phyloP scores from a whole-genome alignment of 2,888 invertebrate genomes.

The Laothoe populi region DNA sequence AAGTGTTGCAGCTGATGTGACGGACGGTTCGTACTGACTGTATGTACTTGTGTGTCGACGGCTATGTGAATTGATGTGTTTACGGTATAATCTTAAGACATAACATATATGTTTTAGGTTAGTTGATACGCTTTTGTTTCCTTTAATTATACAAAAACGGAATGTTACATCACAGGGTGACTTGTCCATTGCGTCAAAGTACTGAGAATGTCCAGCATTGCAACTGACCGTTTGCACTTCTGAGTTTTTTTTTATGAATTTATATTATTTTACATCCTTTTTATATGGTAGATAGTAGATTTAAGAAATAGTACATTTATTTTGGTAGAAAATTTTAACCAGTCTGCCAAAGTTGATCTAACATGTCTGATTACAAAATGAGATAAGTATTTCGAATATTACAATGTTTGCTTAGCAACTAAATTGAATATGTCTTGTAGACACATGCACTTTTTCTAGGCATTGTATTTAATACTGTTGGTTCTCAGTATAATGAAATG shows the following conservation, averaged over 20 bases:
- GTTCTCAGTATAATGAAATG: conserved; percentile 21
- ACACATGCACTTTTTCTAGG: not conserved
- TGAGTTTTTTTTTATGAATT: not conserved
- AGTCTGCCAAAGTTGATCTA: conserved; percentile 23
- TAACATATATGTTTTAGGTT: conserved; percentile 57
- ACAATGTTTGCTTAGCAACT: conserved; percentile 6
- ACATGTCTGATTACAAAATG: conserved; percentile 1
- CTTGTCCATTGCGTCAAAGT: conserved; percentile 34
- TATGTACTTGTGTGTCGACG: conserved; percentile 15
- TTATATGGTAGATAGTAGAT: conserved; percentile 7
- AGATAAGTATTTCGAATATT: not conserved
- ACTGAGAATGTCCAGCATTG: conserved; percentile 30
- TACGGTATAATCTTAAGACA: conserved; percentile 44
- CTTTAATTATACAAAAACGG: conserved; percentile 43
- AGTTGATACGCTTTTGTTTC: conserved; percentile 57
- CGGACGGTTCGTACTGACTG: not conserved
- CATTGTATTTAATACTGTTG: not conserved
- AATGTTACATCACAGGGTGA: conserved; percentile 58
- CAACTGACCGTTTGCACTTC: not conserved
- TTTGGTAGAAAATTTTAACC: conserved; percentile 25
- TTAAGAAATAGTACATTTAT: conserved; percentile 20
- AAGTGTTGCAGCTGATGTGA: conserved; percentile 34
- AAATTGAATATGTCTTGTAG: conserved; percentile 7
- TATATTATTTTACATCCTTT: conserved; percentile 2
- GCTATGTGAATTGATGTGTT: conserved; percentile 53